Percentiles rank a stretch among this genome's conserved stretches.
These are phyloP conservation scores for Xylocampa areola DNA, from an alignment of 2,888 invertebrate species.

Conservation along the genomic window DNA sequence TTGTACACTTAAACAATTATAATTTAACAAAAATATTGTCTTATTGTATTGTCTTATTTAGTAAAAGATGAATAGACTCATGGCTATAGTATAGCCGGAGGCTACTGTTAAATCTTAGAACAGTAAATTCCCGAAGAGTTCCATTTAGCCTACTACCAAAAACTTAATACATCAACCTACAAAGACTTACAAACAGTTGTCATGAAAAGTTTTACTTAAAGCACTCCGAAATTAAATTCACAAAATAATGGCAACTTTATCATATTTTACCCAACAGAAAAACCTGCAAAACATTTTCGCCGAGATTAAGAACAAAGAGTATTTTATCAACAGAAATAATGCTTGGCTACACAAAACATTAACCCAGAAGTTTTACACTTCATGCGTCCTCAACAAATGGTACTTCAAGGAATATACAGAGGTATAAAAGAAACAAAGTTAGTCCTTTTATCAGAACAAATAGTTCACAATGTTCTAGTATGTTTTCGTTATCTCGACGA, in stretches of 20 bases:
- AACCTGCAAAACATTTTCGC: constrained; percentile 10
- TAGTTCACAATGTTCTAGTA: constrained; percentile 44
- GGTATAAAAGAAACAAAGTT: constrained; percentile 38
- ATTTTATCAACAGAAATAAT: constrained; percentile 36
- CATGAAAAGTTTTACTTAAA: background rate
- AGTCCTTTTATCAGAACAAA: constrained; percentile 49
- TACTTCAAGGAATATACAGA: constrained; percentile 39
- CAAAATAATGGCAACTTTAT: background rate
- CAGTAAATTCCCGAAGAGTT: too few species aligned
- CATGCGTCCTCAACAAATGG: constrained; percentile 46
- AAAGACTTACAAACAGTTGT: background rate
- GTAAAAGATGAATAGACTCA: too few species aligned
- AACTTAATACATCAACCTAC: too few species aligned
- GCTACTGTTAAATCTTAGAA: too few species aligned
- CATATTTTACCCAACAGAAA: constrained; percentile 2
- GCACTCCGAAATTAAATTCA: background rate
- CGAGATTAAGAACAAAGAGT: constrained; percentile 37
- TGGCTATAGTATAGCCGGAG: too few species aligned
- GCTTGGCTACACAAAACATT: constrained; percentile 37
- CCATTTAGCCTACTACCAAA: too few species aligned
- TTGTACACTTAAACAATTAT: too few species aligned
- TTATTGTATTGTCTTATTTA: too few species aligned
- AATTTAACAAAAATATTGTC: too few species aligned
- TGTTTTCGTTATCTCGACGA: constrained; percentile 46
- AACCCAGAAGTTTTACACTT: constrained; percentile 46